phyloP scores from a whole-genome alignment of 2,113 vertebrate genomes.

The Hemibates koningsi region DNA sequence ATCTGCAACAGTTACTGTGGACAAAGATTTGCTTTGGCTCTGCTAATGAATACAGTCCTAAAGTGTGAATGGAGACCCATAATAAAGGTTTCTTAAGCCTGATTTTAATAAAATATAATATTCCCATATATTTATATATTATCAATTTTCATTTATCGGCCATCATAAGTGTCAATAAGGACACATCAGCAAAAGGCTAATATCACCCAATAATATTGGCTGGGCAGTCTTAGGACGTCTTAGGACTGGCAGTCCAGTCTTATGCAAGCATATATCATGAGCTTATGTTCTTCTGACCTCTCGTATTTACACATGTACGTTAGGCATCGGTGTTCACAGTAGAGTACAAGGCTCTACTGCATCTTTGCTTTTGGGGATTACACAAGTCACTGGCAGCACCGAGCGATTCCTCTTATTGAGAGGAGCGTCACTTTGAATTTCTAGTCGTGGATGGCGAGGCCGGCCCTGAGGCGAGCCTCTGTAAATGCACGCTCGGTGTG shows the following conservation, averaged over 20 bases:
- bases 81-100: not conserved
- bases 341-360: not conserved
- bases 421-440: not conserved
- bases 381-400: not conserved
- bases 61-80: not conserved
- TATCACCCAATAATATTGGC: not conserved
- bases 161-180: not conserved
- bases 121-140: not conserved
- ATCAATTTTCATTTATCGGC: not conserved
- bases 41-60: not conserved
- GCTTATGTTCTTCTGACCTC: not conserved
- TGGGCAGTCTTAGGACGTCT: not conserved
- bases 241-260: not conserved
- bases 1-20: not conserved
- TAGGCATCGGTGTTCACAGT: not conserved
- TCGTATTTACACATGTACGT: not conserved
- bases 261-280: not conserved
- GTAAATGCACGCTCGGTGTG: not conserved
- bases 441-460: not conserved
- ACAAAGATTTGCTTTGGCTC: not conserved
- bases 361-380: not conserved
- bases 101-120: not conserved
- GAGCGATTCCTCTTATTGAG: not conserved
- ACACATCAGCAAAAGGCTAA: not conserved
- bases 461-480: not conserved